These are phyloP conservation scores for Symphodus melops DNA, from an alignment of 2,113 vertebrate species.

Conservation along the genomic window DNA sequence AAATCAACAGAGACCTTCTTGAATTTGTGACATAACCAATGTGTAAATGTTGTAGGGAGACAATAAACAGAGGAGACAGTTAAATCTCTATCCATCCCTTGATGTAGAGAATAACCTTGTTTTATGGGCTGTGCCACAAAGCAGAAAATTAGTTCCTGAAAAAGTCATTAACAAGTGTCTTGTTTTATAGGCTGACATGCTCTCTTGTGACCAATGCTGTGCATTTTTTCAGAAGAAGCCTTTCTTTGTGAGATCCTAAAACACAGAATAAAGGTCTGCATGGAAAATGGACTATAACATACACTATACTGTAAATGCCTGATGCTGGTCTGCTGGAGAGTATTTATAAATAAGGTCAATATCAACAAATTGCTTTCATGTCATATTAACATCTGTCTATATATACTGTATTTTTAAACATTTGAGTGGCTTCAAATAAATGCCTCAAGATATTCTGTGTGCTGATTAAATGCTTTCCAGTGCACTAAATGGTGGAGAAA, in stretches of 20 bases:
- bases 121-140: constrained; percentile 79
- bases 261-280: constrained; percentile 43
- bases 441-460: too few relatives aligned
- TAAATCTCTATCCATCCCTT: constrained; percentile 84
- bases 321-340: constrained; percentile 37
- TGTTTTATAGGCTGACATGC: constrained; percentile 78
- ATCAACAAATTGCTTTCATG: background rate
- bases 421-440: background rate
- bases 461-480: too few relatives aligned
- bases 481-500: too few relatives aligned
- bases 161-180: constrained; percentile 84
- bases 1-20: constrained; percentile 52
- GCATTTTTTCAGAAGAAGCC: constrained; percentile 49
- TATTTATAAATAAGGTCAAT: background rate
- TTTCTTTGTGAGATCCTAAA: constrained; percentile 69
- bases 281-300: constrained; percentile 39
- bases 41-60: constrained; percentile 71
- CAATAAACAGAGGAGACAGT: constrained; percentile 84
- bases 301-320: constrained; percentile 36
- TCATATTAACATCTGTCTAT: background rate
- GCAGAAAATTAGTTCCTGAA: constrained; percentile 84
- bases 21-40: constrained; percentile 64
- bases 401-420: background rate
- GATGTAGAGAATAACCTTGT: constrained; percentile 78
- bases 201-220: constrained; percentile 75